Conservation (phyloP, 2,888 invertebrate genomes). For the Perizoma affinitatum region DNA sequence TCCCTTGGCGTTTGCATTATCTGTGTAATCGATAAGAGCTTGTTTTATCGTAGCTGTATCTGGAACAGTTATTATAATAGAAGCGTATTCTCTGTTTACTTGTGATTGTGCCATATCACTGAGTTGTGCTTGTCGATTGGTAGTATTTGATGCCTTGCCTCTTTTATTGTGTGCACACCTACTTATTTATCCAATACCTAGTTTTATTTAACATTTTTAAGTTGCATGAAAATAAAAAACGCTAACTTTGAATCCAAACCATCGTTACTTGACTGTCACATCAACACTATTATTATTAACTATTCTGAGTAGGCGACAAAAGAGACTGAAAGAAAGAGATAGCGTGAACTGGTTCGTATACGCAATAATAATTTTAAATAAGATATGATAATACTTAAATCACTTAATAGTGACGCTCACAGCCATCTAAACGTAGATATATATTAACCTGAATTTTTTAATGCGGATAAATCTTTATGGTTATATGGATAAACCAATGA, state of each 20-base stretch:
- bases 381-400: constrained; percentile 15
- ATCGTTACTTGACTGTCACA: not conserved
- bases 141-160: not conserved
- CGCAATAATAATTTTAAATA: constrained; percentile 38
- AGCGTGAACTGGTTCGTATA: constrained; percentile 26
- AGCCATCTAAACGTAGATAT: constrained; percentile 47
- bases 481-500: constrained; percentile 67
- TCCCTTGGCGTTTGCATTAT: constrained; percentile 61
- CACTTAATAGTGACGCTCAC: constrained; percentile 49
- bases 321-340: constrained; percentile 18
- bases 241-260: constrained; percentile 1
- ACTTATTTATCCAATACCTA: constrained; percentile 3
- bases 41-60: constrained; percentile 44
- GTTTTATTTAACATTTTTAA: constrained; percentile 3
- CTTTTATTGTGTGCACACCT: not conserved
- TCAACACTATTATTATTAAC: not conserved
- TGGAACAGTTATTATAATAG: constrained; percentile 45
- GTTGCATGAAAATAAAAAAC: not conserved
- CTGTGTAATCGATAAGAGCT: constrained; percentile 61
- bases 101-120: constrained; percentile 2
- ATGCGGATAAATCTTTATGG: constrained; percentile 39
- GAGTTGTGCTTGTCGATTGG: not conserved
- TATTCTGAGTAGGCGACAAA: constrained; percentile 17
- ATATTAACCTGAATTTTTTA: constrained; percentile 42
- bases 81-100: constrained; percentile 42